Evolutionary conservation across 2,888 invertebrate species (phyloP), one percentile per base, ranked within the genome.

Genomic region (Therioaphis trifolii): DNA sequence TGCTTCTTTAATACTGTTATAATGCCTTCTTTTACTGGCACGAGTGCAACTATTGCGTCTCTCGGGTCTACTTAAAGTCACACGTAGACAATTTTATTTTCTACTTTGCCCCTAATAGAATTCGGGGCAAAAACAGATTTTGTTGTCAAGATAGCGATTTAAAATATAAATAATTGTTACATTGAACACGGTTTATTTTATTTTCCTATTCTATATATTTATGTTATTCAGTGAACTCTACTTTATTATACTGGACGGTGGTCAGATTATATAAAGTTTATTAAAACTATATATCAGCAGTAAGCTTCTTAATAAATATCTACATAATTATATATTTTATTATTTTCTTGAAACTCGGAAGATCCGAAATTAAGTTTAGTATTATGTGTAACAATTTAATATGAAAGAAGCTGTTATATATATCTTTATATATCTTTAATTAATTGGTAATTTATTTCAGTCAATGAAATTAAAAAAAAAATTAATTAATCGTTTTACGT

Each of bases 351-450:
- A n/a, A n/a, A n/a, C n/a, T n/a, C 18, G 27, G 9, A 63, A 63
- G 12, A 15, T 63, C 27, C 21, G 24, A 69, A 18, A 69, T 24
- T 85, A 85, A 52, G 52, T n/a, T n/a, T n/a, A n/a, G n/a, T n/a
- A 52, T 52, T n/a, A 52, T 52, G 18, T n/a, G 52, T 52, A 5
- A 52, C n/a, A 43, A 43, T 43, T 43, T 43, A 43, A 43, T 11
- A 43, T 11, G 43, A n/a, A n/a, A n/a, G n/a, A n/a, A n/a, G n/a
- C n/a, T n/a, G n/a, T n/a, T n/a, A n/a, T n/a, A n/a, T n/a, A n/a
- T n/a, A n/a, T n/a, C n/a, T n/a, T n/a, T n/a, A n/a, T n/a, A n/a
- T n/a, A n/a, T n/a, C n/a, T n/a, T n/a, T n/a, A n/a, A n/a, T n/a
- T n/a, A n/a, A n/a, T n/a, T n/a, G n/a, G n/a, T n/a, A n/a, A n/a